Base-by-base conservation (phyloP, 2,888 invertebrate genomes). In the Nomada flava region DNA sequence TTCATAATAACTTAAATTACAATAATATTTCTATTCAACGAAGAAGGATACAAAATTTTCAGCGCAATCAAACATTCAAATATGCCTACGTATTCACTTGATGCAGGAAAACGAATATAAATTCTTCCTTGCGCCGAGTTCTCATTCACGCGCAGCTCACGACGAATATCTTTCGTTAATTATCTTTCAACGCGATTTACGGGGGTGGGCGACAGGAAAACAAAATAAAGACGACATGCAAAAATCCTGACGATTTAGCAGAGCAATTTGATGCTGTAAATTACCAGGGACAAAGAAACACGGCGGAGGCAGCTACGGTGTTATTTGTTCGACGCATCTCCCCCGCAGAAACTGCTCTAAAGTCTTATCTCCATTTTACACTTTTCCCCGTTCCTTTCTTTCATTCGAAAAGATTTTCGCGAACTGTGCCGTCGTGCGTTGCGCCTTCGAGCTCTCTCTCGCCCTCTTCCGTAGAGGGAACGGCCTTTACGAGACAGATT, bases 361-460 rank as follows among this genome's bases (percentile, higher is more conserved):
- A 83, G 85, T 82, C 79, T 81, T 68, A 78, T 70, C 69, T 72
- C 81, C 79, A 85, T 84, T 87, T 85, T 79, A 71, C 76, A 67
- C n/a, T 59, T 59, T 44, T 52, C 15, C 29, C 5, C 57, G 52
- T 79, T 76, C 78, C 76, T 78, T 78, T 76, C 79, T 76, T 85
- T 77, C 79, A 74, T 81, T 81, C 81, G 53, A 29, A 47, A 82
- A 79, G 20, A 18, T 77, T 63, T 69, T 18, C 64, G 50, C 71
- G 15, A 73, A 74, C 73, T 63, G 62, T 60, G 71, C 44, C 29
- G 9, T 52, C 29, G 2, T 44, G 65, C 47, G 44, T 67, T 64
- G 55, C 59, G 55, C 53, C 50, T 64, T 62, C 42, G 65, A 72
- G 70, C n/a, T 44, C 47, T 44, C 59, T 44, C 59, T 57, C 53